These are phyloP conservation scores for Paramisgurnus dabryanus DNA, from an alignment of 2,113 vertebrate genomes.

Conservation along the genomic window DNA sequence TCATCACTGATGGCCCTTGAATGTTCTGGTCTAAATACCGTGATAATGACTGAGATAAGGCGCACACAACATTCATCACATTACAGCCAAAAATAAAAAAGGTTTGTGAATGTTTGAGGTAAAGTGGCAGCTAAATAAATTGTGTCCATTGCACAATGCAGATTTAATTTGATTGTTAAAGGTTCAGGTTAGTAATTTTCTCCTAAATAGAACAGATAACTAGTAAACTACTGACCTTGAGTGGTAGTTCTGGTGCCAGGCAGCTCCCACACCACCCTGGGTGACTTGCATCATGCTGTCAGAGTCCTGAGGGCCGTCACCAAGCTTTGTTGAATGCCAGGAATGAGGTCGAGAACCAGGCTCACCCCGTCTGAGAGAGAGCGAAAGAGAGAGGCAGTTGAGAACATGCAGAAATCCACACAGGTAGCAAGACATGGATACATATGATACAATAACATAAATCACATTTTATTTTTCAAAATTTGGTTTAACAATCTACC, in stretches of 20 bases:
- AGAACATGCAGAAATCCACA: not conserved
- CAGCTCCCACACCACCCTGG: conserved; percentile 79
- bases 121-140: not conserved
- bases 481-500: not conserved
- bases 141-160: not conserved
- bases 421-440: not conserved
- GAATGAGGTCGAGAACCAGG: conserved; percentile 84
- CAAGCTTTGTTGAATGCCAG: conserved; percentile 88
- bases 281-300: conserved; percentile 91
- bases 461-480: not conserved
- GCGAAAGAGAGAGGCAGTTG: not conserved
- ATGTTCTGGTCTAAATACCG: conserved; percentile 34
- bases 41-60: conserved; percentile 34
- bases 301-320: conserved; percentile 73
- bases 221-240: conserved; percentile 79
- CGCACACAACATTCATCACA: not conserved
- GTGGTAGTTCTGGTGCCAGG: conserved; percentile 89
- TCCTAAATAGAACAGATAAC: too few relatives aligned
- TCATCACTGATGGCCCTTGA: conserved; percentile 28
- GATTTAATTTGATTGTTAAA: too few relatives aligned
- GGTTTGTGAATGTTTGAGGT: not conserved
- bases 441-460: too few relatives aligned
- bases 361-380: conserved; percentile 77
- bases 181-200: too few relatives aligned
- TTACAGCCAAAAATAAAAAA: not conserved